Percentiles rank a stretch among this genome's conserved stretches.
These are phyloP conservation scores for Orussus abietinus DNA, from an alignment of 1,140 invertebrate genomes.

Conservation along the genomic window DNA sequence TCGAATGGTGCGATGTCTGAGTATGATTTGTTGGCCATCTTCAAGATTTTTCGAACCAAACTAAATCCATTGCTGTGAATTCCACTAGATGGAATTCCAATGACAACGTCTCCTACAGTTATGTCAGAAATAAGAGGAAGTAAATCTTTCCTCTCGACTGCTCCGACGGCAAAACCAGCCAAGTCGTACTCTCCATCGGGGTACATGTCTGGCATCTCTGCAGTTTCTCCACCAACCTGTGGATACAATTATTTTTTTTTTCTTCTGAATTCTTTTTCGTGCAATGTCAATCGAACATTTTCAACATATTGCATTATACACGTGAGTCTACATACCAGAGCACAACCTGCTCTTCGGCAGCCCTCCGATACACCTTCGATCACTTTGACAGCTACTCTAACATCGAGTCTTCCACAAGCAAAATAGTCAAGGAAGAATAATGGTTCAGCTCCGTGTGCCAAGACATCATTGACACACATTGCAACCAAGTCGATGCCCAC, in stretches of 20 bases:
- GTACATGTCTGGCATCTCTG: slow-evolving; percentile 96
- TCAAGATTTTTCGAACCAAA: slow-evolving; percentile 82
- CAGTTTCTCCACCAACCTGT: slow-evolving; percentile 83
- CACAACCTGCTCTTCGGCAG: slow-evolving; percentile 81
- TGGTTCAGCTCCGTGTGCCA: slow-evolving; percentile 92
- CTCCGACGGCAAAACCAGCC: slow-evolving; percentile 93
- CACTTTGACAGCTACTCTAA: slow-evolving; percentile 70
- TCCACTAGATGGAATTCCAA: slow-evolving; percentile 84
- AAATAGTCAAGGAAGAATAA: slow-evolving; percentile 97
- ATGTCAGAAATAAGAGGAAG: slow-evolving; percentile 73
- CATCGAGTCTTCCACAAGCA: slow-evolving; percentile 82
- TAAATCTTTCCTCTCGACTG: slow-evolving; percentile 72
- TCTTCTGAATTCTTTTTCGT: no score
- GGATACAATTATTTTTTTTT: no score
- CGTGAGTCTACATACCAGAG: slow-evolving; percentile 89
- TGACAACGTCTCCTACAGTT: slow-evolving; percentile 73
- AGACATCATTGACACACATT: slow-evolving; percentile 96
- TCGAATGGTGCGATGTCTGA: slow-evolving; percentile 76
- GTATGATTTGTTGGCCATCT: slow-evolving; percentile 62
- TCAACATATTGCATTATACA: no score
- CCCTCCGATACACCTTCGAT: slow-evolving; percentile 84
- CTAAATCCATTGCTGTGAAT: slow-evolving; percentile 97
- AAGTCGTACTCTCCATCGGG: slow-evolving; percentile 83
- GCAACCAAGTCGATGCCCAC: slow-evolving; percentile 95
- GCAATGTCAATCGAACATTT: no score